These are phyloP conservation scores for Megaustenia siamemsis DNA, from an alignment of 2,888 invertebrate genomes.

Conservation along the genomic window DNA sequence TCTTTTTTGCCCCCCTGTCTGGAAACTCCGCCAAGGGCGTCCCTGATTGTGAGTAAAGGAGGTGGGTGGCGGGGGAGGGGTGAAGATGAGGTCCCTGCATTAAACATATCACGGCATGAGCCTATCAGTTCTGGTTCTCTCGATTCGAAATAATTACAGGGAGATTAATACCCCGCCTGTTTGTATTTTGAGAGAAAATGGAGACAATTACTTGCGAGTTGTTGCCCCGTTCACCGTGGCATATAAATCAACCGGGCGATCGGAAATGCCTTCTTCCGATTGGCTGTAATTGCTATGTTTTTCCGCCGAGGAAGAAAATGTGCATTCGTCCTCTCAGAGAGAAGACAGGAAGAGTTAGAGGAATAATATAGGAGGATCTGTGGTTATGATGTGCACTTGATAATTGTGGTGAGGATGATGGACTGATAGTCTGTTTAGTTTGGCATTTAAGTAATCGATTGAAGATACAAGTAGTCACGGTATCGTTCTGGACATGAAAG, in stretches of 20 bases:
- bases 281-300: conserved; percentile 43
- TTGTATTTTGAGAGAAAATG: conserved; percentile 43
- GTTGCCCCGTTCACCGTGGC: conserved; percentile 35
- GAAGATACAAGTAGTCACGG: too few species aligned
- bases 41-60: neutral
- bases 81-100: conserved; percentile 1
- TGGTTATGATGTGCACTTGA: neutral
- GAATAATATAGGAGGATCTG: neutral
- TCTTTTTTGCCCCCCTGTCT: too few species aligned
- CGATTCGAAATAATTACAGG: conserved; percentile 43
- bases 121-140: conserved; percentile 31
- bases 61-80: neutral
- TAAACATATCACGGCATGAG: conserved; percentile 41
- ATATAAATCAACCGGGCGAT: conserved; percentile 44
- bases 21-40: neutral
- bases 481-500: too few species aligned
- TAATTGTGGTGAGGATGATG: too few species aligned
- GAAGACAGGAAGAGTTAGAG: neutral
- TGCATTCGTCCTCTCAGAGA: neutral
- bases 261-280: conserved; percentile 48
- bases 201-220: conserved; percentile 44
- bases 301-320: neutral
- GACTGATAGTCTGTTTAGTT: too few species aligned
- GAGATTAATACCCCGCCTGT: conserved; percentile 38
- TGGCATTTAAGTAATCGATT: too few species aligned